A percentile compares a stretch with the other conserved stretches of the same genome.
Evolutionary conservation across 2,797 vertebrate species (phyloP).

Genomic region (Merluccius polli): DNA sequence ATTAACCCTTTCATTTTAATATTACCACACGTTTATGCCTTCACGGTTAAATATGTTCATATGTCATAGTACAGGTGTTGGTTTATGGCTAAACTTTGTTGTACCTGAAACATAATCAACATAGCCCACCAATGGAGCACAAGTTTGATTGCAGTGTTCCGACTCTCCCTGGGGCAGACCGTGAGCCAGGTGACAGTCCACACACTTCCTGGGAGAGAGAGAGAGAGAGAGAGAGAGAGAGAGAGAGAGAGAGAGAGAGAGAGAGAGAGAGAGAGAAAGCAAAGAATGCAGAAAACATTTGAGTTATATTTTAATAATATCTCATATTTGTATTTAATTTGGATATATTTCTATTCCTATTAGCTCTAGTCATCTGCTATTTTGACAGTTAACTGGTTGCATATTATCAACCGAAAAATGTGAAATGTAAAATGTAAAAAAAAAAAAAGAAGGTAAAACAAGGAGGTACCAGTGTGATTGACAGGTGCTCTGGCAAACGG

Average conservation of each 20-base stretch:
- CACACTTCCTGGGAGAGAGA: conserved; percentile 78
- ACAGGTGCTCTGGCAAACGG: conserved; percentile 80
- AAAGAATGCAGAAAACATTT: background rate
- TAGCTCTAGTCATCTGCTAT: background rate
- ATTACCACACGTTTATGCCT: background rate
- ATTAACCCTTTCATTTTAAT: too few relatives aligned
- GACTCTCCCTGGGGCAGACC: conserved; percentile 67
- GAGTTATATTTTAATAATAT: too few relatives aligned
- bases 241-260: background rate
- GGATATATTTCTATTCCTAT: background rate
- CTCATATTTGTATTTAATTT: background rate
- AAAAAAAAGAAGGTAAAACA: too few relatives aligned
- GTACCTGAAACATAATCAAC: conserved; percentile 79
- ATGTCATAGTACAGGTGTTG: background rate
- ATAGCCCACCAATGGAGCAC: conserved; percentile 73
- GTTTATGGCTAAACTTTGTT: background rate
- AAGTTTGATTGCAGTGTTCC: conserved; percentile 80
- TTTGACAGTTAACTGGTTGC: background rate
- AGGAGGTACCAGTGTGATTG: conserved; percentile 81
- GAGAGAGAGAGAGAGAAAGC: background rate
- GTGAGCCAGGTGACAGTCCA: conserved; percentile 80
- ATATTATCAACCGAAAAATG: background rate
- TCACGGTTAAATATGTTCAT: background rate
- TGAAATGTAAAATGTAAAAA: too few relatives aligned
- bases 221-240: background rate